Evolutionary conservation across 2,113 vertebrate species (phyloP), one percentile per base, ranked within the genome.

Genomic region (Sprattus sprattus): DNA sequence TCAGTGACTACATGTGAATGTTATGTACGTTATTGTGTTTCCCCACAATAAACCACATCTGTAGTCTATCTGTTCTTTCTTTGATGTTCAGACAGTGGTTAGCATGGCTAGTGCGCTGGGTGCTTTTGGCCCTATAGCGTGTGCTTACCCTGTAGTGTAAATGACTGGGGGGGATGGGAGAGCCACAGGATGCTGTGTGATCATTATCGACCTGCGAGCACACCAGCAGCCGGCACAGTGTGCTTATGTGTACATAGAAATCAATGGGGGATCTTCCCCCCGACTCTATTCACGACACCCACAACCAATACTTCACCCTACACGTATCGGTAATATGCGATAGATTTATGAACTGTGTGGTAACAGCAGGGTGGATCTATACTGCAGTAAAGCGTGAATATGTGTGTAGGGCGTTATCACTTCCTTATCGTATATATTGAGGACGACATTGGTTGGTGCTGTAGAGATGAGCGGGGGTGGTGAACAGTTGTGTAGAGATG

Each of bases 131-230:
- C 54, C 39, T 39, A 60, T 4, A 60, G 18, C 22, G 16, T 20
- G 52, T 47, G 46, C 46, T 47, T 47, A 47, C 6, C 20, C 52
- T 57, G 18, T 60, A 60, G 22, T 60, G 54, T 60, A 5, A 60
- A 22, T 60, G 20, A 60, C 54, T 20, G 5, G 18, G 54, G 54
- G 54, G 54, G 54, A 22, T 60, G 54, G 54, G 54, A 1, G 18
- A 6, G 54, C 22, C 54, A 60, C 54, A 60, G 54, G 54, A 60
- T 60, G 54, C 54, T 87, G 32, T 86, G 49, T 88, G 85, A 84
- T 84, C 78, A 32, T 20, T 67, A 81, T 87, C 46, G 86, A 86
- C 86, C 84, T 84, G 46, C 45, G 45, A 82, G 46, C 49, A 22
- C 81, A 81, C 78, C 45, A 54, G 83, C 81, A 32, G 52, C 64